Evolutionary conservation across 2,797 vertebrate species (phyloP).

Genomic region (Tenualosa thibaudeaui): DNA sequence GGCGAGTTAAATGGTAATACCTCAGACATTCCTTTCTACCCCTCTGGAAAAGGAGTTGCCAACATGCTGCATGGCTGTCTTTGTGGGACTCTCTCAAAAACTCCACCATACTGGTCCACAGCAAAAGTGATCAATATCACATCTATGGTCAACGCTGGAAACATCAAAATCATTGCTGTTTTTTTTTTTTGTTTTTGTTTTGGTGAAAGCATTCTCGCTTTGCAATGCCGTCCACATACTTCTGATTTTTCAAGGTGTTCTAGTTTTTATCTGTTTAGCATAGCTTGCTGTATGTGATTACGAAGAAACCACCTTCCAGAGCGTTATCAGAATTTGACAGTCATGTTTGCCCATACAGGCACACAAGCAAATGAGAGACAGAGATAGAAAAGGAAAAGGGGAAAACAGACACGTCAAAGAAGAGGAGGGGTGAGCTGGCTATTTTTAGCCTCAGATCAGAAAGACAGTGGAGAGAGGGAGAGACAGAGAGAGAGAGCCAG

Average conservation of each 20-base stretch:
- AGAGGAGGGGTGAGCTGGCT: slow-evolving; percentile 18
- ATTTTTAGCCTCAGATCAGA: slow-evolving; percentile 25
- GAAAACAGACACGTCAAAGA: slow-evolving; percentile 3
- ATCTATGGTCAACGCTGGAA: background rate
- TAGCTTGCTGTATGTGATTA: background rate
- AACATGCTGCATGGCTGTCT: background rate
- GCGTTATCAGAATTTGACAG: slow-evolving; percentile 8
- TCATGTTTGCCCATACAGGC: background rate
- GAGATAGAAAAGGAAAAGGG: background rate
- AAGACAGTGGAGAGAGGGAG: background rate
- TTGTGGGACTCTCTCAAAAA: background rate
- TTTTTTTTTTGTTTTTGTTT: background rate
- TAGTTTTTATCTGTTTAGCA: background rate
- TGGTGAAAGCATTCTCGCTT: background rate
- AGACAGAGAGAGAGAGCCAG: background rate
- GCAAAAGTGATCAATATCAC: background rate
- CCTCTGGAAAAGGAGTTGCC: background rate
- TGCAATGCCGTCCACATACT: background rate
- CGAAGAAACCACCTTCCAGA: background rate
- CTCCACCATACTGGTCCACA: background rate
- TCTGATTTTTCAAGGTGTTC: background rate
- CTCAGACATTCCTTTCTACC: background rate
- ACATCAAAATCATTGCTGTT: background rate
- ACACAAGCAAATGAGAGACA: background rate
- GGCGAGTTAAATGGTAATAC: background rate